Base-by-base conservation (phyloP, 2,888 invertebrate genomes). In the Drosophila robusta region DNA sequence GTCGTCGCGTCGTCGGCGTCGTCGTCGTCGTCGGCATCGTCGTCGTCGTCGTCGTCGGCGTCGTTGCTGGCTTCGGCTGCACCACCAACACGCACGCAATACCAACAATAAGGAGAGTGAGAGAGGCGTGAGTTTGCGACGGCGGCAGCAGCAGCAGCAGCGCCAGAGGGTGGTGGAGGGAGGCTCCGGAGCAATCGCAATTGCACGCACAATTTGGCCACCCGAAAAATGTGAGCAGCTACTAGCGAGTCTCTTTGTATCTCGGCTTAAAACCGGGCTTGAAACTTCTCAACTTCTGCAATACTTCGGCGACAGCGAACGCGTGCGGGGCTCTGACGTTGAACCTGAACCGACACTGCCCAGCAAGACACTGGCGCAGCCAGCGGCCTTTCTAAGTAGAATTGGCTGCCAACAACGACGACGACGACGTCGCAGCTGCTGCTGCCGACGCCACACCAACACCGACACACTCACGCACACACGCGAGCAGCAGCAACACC, bases 341-440 rank as follows among this genome's bases (percentile, higher is more conserved):
- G 80, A 75, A 75, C 81, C 89, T 91, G 87, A 92, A 91, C 92
- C 92, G 91, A 92, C 90, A 91, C 92, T 92, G 91, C 83, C 88
- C 80, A 80, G 78, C 83, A 90, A 89, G 90, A 89, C 77, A 91
- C 89, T 90, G 89, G 75, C 79, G 70, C 80, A 76, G 73, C 62
- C 71, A 76, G 49, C 72, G 63, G 84, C 81, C 87, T 90, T 91
- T 91, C 91, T 90, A 90, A 87, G 89, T 89, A 91, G 90, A 91
- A 90, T 90, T 79, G 77, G 74, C 75, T 67, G 55, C 45, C 47
- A n/a, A 26, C 61, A 50, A 57, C 57, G 62, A 38, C 50, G 34
- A 57, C 56, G 62, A 36, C 50, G 34, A 46, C 60, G 63, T 38
- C 58, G 62, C 49, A 57, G 66, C 41, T 41, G 61, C 38, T 55